A percentile compares a stretch with the other conserved stretches of the same genome.
phyloP scores from a whole-genome alignment of 2,888 invertebrate species.

The Drosophila flavopinicola region DNA sequence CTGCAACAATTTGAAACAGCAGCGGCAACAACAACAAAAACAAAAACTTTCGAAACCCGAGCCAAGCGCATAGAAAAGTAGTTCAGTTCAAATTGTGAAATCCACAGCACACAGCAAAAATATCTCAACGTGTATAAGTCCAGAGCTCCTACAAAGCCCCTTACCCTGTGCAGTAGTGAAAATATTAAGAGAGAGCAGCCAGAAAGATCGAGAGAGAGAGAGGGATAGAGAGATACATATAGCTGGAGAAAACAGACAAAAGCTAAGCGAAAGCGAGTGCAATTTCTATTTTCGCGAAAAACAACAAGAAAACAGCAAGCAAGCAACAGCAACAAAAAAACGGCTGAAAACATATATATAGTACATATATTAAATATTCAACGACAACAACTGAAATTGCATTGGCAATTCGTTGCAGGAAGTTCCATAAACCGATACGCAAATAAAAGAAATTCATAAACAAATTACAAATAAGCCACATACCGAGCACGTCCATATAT shows the following conservation, averaged over 20 bases:
- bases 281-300: constrained; percentile 60
- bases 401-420: constrained; percentile 57
- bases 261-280: constrained; percentile 59
- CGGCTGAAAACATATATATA: constrained; percentile 9
- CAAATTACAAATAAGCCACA: constrained; percentile 38
- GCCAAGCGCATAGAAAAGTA: constrained; percentile 67
- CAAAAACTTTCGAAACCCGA: constrained; percentile 76
- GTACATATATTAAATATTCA: constrained; percentile 13
- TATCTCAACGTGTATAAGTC: constrained; percentile 10
- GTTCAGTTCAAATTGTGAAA: constrained; percentile 67
- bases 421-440: constrained; percentile 43
- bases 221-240: constrained; percentile 9
- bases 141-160: constrained; percentile 2
- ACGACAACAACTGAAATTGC: constrained; percentile 31
- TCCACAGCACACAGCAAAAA: constrained; percentile 17
- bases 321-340: no score
- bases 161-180: constrained; percentile 13
- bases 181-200: constrained; percentile 21
- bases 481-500: constrained; percentile 15
- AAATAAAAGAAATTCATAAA: constrained; percentile 50
- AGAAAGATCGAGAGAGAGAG: constrained; percentile 10
- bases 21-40: constrained; percentile 24
- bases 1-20: constrained; percentile 48
- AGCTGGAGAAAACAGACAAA: constrained; percentile 32
- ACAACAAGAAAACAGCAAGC: constrained; percentile 13